Conservation (phyloP, 2,797 vertebrate species). For the Taenioides sp. region DNA sequence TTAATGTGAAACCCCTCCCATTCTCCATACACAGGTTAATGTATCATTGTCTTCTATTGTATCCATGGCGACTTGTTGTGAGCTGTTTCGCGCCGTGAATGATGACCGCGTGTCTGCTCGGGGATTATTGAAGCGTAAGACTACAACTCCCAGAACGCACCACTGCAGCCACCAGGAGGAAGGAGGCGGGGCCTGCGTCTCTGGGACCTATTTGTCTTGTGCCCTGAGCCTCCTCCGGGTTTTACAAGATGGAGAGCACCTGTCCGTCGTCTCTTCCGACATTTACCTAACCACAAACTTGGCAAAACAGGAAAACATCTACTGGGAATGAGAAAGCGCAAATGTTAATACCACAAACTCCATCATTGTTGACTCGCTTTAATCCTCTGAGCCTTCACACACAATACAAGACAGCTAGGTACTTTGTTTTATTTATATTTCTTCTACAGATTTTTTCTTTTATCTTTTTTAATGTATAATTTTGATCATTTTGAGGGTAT, state of each 20-base stretch:
- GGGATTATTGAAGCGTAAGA: conserved; percentile 13
- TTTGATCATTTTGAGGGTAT: too few species aligned
- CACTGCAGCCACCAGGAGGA: conserved; percentile 40
- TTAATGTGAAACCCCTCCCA: too few species aligned
- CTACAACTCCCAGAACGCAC: conserved; percentile 38
- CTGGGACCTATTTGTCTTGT: conserved; percentile 54
- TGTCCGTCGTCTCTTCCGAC: conserved; percentile 57
- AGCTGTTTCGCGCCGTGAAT: conserved; percentile 41
- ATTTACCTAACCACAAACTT: conserved; percentile 64
- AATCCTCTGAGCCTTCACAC: conserved; percentile 62
- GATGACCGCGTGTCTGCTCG: conserved; percentile 28
- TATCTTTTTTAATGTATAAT: too few species aligned
- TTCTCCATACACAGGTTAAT: not conserved
- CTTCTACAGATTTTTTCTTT: too few species aligned
- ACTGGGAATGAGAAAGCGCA: conserved; percentile 29
- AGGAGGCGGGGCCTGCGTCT: conserved; percentile 29
- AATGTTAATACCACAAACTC: conserved; percentile 61
- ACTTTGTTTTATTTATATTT: too few species aligned
- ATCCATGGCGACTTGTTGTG: not conserved
- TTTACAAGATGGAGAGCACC: conserved; percentile 63
- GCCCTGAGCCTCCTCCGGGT: conserved; percentile 38
- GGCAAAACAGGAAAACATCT: conserved; percentile 27
- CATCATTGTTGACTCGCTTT: conserved; percentile 58
- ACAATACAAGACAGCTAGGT: conserved; percentile 40
- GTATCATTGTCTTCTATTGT: not conserved